Percentiles rank a stretch among this genome's conserved stretches.
These are phyloP conservation scores for Drosophila sproati DNA, from an alignment of 1,140 invertebrate genomes.

Conservation along the genomic window DNA sequence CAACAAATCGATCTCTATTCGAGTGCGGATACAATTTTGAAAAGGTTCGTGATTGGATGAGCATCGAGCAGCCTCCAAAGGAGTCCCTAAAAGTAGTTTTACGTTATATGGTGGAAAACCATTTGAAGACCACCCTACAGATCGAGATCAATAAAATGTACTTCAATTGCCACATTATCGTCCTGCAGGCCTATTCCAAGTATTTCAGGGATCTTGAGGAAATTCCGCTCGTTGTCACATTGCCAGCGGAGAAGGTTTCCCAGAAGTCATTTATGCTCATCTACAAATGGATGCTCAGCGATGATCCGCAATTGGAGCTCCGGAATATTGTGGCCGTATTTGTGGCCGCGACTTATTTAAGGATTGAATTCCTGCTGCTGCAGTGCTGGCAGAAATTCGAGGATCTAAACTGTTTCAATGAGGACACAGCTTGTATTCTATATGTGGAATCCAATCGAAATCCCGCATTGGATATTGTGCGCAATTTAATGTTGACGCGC, in stretches of 20 bases:
- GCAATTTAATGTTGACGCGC: constrained; percentile 89
- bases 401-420: constrained; percentile 87
- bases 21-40: constrained; percentile 58
- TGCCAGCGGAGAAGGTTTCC: constrained; percentile 84
- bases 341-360: constrained; percentile 88
- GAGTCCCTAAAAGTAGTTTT: constrained; percentile 41
- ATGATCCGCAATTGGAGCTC: constrained; percentile 87
- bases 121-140: constrained; percentile 66
- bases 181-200: constrained; percentile 72
- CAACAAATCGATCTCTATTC: constrained; percentile 47
- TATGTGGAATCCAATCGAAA: constrained; percentile 87
- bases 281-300: constrained; percentile 92
- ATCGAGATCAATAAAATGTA: constrained; percentile 67
- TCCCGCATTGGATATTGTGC: constrained; percentile 60
- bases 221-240: constrained; percentile 35
- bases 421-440: constrained; percentile 88
- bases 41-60: constrained; percentile 54
- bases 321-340: constrained; percentile 89
- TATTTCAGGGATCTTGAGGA: constrained; percentile 59
- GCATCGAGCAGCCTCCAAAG: constrained; percentile 57
- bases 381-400: constrained; percentile 91
- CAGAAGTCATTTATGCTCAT: constrained; percentile 88
- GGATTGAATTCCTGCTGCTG: constrained; percentile 89
- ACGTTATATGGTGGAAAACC: constrained; percentile 66
- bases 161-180: constrained; percentile 75